Evolutionary conservation across 2,888 invertebrate genomes (phyloP), one percentile per base, ranked within the genome.

Genomic region (Tenthredo distinguenda): DNA sequence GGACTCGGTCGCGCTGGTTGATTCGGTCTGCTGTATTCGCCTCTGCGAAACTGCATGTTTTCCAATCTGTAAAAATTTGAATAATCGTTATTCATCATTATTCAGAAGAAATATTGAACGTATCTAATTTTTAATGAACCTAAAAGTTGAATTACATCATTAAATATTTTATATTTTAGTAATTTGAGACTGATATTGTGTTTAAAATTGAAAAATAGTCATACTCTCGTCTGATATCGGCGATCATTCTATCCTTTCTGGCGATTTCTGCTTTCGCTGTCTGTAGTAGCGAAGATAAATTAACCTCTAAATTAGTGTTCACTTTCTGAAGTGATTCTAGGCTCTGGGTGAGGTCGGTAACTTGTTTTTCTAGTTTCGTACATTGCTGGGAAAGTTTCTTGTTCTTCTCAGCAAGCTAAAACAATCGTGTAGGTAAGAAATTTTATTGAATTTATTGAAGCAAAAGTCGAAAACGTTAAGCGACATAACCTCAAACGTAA

Each of bases 211-310:
- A 31, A 26, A 68, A 34, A 68, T 34, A 18, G 3, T 90, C 91
- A 85, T 88, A 93, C 93, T 94, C 87, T 40, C 87, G 89, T 86
- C 93, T 92, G n/a, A 95, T 90, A 12, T 95, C 94, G 0, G 89
- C 88, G 83, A 95, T 94, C 84, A 91, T 92, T 62, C 88, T 90
- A 87, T 95, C 94, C 88, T 95, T 95, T n/a, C 95, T 90, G 34
- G 91, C 90, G 65, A 95, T 91, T 91, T 95, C 95, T 10, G 90
- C 89, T 88, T 93, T 94, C 0, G 95, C 95, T 31, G 95, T 95
- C 88, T 94, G 93, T 81, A 92, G 92, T 43, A 95, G 87, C 43
- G 94, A 94, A 0, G 94, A 94, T 71, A 94, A 92, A 87, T 95
- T 95, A 43, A 85, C 88, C 21, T 93, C 90, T 65, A 95, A 89